A percentile compares a stretch with the other conserved stretches of the same genome.
phyloP scores from a whole-genome alignment of 2,113 vertebrate genomes.

The Chaetodon trifascialis region DNA sequence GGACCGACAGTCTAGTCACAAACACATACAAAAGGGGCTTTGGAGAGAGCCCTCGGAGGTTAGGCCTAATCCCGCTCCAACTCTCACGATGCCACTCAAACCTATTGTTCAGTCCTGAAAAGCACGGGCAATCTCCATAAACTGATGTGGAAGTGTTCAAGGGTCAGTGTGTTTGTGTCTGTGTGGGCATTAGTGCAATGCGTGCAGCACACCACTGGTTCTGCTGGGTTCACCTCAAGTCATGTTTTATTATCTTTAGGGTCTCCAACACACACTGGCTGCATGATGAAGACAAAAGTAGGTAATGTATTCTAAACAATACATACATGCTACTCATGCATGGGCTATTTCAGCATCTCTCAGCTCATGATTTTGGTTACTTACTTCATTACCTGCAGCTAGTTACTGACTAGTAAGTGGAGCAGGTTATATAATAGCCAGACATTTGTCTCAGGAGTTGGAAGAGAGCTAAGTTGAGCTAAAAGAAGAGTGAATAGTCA shows the following conservation, averaged over 20 bases:
- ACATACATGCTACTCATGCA: no score
- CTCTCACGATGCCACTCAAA: conserved; percentile 60
- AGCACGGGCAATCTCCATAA: conserved; percentile 53
- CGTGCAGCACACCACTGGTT: background rate
- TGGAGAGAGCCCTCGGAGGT: conserved; percentile 58
- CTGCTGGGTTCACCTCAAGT: background rate
- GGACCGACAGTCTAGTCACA: background rate
- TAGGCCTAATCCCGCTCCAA: conserved; percentile 68
- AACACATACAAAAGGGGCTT: conserved; percentile 66
- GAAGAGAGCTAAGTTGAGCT: background rate
- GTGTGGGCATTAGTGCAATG: conserved; percentile 11
- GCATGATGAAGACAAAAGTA: background rate
- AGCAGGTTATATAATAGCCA: background rate
- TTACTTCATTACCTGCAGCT: no score
- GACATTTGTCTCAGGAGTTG: background rate
- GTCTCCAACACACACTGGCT: background rate
- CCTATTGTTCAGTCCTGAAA: conserved; percentile 64
- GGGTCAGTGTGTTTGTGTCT: conserved; percentile 24
- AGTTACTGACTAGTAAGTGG: no score
- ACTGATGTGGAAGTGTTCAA: conserved; percentile 39
- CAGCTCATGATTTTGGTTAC: no score
- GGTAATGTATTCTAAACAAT: background rate
- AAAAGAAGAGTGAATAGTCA: no score
- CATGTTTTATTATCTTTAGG: background rate
- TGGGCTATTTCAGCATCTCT: no score